Percentiles rank a stretch among this genome's conserved stretches.
Conservation (phyloP, 2,888 invertebrate genomes). For the Cryptophagus acutangulus region DNA sequence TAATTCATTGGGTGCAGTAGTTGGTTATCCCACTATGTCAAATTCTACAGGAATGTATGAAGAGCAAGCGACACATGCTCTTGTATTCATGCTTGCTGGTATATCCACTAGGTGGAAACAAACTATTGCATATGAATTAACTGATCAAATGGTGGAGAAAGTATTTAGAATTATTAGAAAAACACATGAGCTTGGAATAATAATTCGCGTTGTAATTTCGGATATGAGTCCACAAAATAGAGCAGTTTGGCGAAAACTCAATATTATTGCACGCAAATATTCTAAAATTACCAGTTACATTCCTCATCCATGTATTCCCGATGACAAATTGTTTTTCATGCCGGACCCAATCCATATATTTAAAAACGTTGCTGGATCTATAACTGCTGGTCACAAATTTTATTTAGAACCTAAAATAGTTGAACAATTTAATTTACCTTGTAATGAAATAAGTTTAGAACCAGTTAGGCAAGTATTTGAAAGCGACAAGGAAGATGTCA, state of each 20-base stretch:
- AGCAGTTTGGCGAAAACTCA: not conserved
- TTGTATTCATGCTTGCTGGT: not conserved
- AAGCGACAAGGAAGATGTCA: not conserved
- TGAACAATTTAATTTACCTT: not conserved
- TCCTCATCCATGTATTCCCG: not conserved
- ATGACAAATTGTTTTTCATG: not conserved
- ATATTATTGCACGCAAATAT: not conserved
- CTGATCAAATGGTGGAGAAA: not conserved
- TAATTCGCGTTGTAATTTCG: not conserved
- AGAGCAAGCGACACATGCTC: not conserved
- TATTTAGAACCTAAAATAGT: not conserved
- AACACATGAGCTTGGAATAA: not conserved
- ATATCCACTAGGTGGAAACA: not conserved
- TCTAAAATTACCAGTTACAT: not conserved
- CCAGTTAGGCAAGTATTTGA: not conserved
- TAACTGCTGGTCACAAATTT: not conserved
- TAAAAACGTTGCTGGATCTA: not conserved
- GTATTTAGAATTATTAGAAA: not conserved
- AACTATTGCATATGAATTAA: not conserved
- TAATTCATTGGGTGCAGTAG: not conserved
- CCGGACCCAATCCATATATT: not conserved
- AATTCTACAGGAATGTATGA: not conserved
- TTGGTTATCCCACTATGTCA: not conserved
- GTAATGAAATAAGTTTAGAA: not conserved
- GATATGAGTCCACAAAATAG: not conserved